Base-by-base conservation (phyloP, 2,888 invertebrate species). In the Phania funesta region DNA sequence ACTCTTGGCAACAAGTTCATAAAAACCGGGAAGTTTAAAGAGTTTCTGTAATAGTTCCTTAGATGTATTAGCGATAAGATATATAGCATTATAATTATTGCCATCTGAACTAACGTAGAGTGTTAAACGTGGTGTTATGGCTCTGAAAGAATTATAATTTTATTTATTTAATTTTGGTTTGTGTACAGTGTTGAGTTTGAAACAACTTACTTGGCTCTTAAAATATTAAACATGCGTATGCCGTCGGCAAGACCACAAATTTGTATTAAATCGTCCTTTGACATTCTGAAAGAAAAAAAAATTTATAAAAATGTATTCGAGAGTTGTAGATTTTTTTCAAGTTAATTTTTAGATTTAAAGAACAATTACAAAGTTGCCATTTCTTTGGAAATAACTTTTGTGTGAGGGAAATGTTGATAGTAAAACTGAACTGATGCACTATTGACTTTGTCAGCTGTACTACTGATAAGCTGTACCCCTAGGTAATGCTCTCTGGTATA, bases 221-320 rank as follows among this genome's bases (percentile, higher is more conserved):
- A 92, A 35, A 96, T 95, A 91, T 98, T 98, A 92, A 95, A 97
- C 80, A 98, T 93, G 85, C 98, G 94, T 77, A 98, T 98, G 4
- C 98, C 99, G 90, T 98, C 98, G 41, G 97, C 96, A 80, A 98
- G 92, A 0, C 98, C 98, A 90, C 98, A 98, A 77, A 99, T 97
- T 92, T 98, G 96, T 75, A 98, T 96, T 46, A 98, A 92, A 91
- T 99, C 98, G 83, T 98, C 97, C 52, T 97, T 94, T 0, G 96
- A 95, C 90, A 98, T 92, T 87, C 93, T 93, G 54, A 16, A 18
- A 68, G 44, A 52, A n/a, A 26, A 62, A 20, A 26, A 13, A 22
- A 16, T 9, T 29, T 5, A 18, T 6, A 6, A 29, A 29, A 29
- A 29, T 29, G 7, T 29, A 29, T 29, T 29, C 5, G 29, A 29